These are phyloP conservation scores for Ceratitis capitata DNA, from an alignment of 1,140 invertebrate species.

Conservation along the genomic window DNA sequence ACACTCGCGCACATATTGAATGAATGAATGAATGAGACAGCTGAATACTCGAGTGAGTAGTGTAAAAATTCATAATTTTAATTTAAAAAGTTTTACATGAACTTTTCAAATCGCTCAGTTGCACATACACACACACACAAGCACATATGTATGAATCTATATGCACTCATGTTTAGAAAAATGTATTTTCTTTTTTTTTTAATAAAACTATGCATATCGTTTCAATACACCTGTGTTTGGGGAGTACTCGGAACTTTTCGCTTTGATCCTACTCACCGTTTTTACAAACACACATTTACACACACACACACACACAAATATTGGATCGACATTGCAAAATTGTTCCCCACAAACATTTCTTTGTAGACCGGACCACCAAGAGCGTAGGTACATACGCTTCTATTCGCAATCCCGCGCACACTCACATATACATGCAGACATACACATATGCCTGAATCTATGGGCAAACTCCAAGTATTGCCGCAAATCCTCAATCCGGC, in stretches of 20 bases:
- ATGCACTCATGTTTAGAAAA: not conserved
- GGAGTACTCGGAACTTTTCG: not conserved
- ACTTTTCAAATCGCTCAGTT: slow-evolving; percentile 20
- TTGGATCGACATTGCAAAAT: not conserved
- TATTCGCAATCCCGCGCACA: not conserved
- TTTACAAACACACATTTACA: not conserved
- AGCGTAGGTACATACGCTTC: not conserved
- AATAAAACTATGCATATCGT: not conserved
- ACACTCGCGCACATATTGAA: slow-evolving; percentile 18
- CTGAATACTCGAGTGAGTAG: not conserved
- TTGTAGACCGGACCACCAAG: not conserved
- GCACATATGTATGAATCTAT: not conserved
- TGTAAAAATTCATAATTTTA: slow-evolving; percentile 38
- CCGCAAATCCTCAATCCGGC: slow-evolving; percentile 33
- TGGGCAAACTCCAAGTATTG: not conserved
- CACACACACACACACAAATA: not conserved
- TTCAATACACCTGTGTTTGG: not conserved
- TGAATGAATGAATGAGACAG: too few species aligned
- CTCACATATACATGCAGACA: not conserved
- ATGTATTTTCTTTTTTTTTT: not conserved
- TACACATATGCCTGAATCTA: too few species aligned
- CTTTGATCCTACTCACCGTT: not conserved
- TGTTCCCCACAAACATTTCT: not conserved
- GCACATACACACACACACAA: not conserved
- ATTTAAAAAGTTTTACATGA: slow-evolving; percentile 37